Base-by-base conservation (phyloP, 2,888 invertebrate genomes). In the Lepetodrilus schrolli region DNA sequence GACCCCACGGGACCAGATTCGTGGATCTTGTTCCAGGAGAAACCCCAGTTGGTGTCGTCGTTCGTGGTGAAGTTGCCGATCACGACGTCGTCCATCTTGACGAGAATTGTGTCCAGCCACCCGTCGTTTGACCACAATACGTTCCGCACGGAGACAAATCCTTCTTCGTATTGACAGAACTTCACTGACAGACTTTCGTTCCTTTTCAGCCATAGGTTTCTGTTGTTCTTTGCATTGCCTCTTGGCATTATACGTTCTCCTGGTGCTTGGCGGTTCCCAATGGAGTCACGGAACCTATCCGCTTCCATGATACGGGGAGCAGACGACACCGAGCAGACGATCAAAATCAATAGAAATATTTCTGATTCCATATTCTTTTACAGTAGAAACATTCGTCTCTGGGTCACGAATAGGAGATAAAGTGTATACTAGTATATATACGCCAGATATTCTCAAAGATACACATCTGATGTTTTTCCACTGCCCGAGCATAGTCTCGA, bases 81-180 rank as follows among this genome's bases (percentile, higher is more conserved):
- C 20, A 58, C 30, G 2, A 26, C 48, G 21, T 51, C 78, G 66
- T 81, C 77, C 7, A 81, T 58, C 2, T 49, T 58, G n/a, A 81
- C 8, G 1, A 49, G 43, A 17, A 81, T 70, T 7, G 23, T 17
- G 36, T 81, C 81, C 17, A 36, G 66, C n/a, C 73, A 74, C 34
- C 81, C 81, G 70, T 81, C 81, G 50, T 81, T 81, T 0, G 81
- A 78, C 38, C 79, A 81, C 3, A 73, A 69, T 2, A 81, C 74
- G 51, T 78, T 78, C 0, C 76, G 30, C 1, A 81, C 58, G 8
- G 77, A 75, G 23, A 81, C 73, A 8, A 70, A 30, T 0, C 76
- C 75, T 10, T 70, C 47, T 1, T 66, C 58, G 8, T 73, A 38
- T 0, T 78, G 69, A n/a, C 76, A 70, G 43, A 81, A 81, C 20